Evolutionary conservation across 2,113 vertebrate genomes (phyloP), one percentile per base, ranked within the genome.

Genomic region (Laticauda laticaudata): DNA sequence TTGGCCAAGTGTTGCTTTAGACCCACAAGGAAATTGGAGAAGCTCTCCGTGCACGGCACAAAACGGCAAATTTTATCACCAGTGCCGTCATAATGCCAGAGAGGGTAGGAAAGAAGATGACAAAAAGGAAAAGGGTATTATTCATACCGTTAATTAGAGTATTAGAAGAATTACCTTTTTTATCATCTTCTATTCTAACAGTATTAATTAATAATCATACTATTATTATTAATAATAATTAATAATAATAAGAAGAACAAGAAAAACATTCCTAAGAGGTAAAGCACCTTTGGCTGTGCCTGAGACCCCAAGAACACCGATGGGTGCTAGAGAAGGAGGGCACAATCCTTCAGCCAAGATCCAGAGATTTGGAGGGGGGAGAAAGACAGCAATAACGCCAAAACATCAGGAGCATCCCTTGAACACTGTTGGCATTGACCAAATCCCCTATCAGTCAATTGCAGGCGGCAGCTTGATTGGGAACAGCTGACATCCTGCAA

Each of bases 311-410:
- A 15, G 29, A 69, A 69, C 24, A 2, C 11, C 1, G n/a, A 4
- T 34, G 64, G n/a, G 29, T 0, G 1, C 61, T 11, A 29, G 29
- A 64, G 26, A 64, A 34, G n/a, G 11, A n/a, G n/a, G 5, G 2
- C 15, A 39, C 1, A 14, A n/a, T 34, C 64, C 29, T 34, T 34
- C 14, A 34, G 69, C n/a, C 34, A 34, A 75, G 1, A 2, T 39
- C n/a, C 15, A 20, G 61, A 14, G 61, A 64, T n/a, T n/a, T 5
- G 29, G 9, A n/a, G n/a, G 69, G 1, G 12, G 2, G 69, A 8
- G 1, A 15, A 39, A 0, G 29, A 14, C 2, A 5, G 18, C 6
- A 7, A 75, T 0, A 6, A 75, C 34, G 11, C 61, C 61, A 0
- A 29, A 64, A 64, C 61, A 64, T n/a, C 29, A n/a, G 61, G 61